These are phyloP conservation scores for Drosophila nannoptera DNA, from an alignment of 1,140 invertebrate species.

Conservation along the genomic window DNA sequence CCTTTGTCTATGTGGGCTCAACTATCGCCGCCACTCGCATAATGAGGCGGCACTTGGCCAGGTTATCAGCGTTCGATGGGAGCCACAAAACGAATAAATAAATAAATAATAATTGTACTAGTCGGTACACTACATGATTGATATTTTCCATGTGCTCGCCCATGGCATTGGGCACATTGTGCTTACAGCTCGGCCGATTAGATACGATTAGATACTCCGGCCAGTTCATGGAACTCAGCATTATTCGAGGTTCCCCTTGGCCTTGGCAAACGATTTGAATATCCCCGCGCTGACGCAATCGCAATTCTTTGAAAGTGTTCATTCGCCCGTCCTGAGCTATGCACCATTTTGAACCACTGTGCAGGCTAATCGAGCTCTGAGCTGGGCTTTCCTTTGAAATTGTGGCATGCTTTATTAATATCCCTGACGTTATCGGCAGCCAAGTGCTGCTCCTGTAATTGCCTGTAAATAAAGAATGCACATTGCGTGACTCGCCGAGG, in stretches of 20 bases:
- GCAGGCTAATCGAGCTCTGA: background rate
- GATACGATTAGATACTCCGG: background rate
- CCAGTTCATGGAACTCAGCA: too few species aligned
- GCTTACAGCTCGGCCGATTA: background rate
- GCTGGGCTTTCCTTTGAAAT: conserved; percentile 4
- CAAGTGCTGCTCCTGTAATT: conserved; percentile 8
- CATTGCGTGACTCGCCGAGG: conserved; percentile 33
- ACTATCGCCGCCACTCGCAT: conserved; percentile 10
- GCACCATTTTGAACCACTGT: too few species aligned
- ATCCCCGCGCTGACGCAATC: too few species aligned
- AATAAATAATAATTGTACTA: conserved; percentile 1
- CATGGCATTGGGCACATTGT: conserved; percentile 6
- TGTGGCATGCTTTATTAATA: conserved; percentile 27
- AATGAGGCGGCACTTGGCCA: conserved; percentile 8
- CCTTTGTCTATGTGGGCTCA: conserved; percentile 14
- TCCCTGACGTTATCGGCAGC: conserved; percentile 10
- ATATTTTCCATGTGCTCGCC: background rate
- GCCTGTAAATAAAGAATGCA: conserved; percentile 37
- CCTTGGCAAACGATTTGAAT: too few species aligned
- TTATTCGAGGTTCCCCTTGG: too few species aligned
- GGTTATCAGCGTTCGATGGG: conserved; percentile 11
- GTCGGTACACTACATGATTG: conserved; percentile 6
- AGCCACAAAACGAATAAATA: background rate
- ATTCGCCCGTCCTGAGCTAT: too few species aligned
- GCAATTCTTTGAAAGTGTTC: too few species aligned